Conservation (phyloP, 2,888 invertebrate species). For the Phyllotreta striolata region DNA sequence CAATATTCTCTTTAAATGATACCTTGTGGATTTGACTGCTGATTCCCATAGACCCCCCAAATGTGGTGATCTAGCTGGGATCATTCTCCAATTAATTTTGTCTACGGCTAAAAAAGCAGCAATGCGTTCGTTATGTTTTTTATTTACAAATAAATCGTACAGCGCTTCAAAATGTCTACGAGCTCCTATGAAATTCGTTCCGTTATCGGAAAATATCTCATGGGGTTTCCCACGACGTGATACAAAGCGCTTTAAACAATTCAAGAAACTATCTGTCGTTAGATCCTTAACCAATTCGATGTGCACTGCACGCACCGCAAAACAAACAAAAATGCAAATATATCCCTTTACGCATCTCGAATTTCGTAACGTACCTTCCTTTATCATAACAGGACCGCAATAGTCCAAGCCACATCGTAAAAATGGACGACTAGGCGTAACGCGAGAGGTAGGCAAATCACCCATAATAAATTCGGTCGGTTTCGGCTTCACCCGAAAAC, state of each 20-base stretch:
- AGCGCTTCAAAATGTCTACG: no score
- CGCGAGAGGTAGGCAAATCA: background rate
- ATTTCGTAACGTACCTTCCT: no score
- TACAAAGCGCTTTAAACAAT: slow-evolving; percentile 15
- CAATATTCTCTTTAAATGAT: slow-evolving; percentile 7
- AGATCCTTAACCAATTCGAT: slow-evolving; percentile 16
- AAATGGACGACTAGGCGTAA: slow-evolving; percentile 6
- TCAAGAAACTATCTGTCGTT: slow-evolving; percentile 14
- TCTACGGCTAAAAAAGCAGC: no score
- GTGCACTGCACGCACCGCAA: no score
- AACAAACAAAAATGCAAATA: no score
- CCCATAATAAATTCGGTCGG: slow-evolving; percentile 10
- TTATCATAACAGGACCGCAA: no score
- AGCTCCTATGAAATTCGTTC: no score
- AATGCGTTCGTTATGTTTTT: no score
- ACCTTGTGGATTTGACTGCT: background rate
- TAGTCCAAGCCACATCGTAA: no score
- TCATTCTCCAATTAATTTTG: background rate
- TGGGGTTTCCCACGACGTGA: background rate
- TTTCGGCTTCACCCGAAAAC: slow-evolving; percentile 23
- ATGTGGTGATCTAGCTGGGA: slow-evolving; percentile 1
- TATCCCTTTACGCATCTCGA: no score
- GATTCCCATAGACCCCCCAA: background rate
- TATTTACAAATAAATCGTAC: no score
- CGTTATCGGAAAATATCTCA: no score